Percentiles rank a stretch among this genome's conserved stretches.
Conservation (phyloP, 2,888 invertebrate species). For the Synanthedon andrenaeformis region DNA sequence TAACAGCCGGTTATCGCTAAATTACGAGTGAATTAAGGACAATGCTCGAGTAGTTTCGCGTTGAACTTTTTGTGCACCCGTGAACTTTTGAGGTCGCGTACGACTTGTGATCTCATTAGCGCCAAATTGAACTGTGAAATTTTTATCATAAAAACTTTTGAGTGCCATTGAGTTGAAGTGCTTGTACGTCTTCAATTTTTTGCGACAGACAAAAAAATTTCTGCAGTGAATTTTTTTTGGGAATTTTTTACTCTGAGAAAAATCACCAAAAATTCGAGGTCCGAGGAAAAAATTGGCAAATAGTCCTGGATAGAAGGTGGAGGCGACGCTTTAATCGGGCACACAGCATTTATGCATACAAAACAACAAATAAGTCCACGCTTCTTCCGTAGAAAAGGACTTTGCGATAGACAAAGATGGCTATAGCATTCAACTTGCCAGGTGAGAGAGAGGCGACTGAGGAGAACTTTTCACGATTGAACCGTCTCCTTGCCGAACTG, state of each 20-base stretch:
- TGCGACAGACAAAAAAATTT: background rate
- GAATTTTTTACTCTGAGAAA: background rate
- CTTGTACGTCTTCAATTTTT: constrained; percentile 24
- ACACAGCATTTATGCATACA: constrained; percentile 59
- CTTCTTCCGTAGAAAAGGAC: constrained; percentile 58
- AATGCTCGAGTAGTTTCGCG: constrained; percentile 41
- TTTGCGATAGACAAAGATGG: constrained; percentile 59
- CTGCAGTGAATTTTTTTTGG: too few relatives aligned
- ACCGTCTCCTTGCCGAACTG: constrained; percentile 67
- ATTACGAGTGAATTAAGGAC: constrained; percentile 56
- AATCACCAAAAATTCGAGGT: background rate
- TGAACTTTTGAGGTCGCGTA: constrained; percentile 38
- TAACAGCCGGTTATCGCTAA: constrained; percentile 43
- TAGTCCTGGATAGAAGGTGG: background rate
- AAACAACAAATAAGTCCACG: constrained; percentile 57
- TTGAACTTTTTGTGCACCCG: constrained; percentile 51
- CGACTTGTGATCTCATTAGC: constrained; percentile 32
- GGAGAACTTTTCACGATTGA: constrained; percentile 69
- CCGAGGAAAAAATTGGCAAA: background rate
- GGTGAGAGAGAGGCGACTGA: constrained; percentile 68
- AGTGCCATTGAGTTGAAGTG: constrained; percentile 29
- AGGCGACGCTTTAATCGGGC: constrained; percentile 26
- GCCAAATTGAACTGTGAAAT: constrained; percentile 43
- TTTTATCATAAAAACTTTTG: constrained; percentile 12
- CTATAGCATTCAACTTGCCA: constrained; percentile 70